phyloP scores from a whole-genome alignment of 2,113 vertebrate genomes.

The Martes martes region DNA sequence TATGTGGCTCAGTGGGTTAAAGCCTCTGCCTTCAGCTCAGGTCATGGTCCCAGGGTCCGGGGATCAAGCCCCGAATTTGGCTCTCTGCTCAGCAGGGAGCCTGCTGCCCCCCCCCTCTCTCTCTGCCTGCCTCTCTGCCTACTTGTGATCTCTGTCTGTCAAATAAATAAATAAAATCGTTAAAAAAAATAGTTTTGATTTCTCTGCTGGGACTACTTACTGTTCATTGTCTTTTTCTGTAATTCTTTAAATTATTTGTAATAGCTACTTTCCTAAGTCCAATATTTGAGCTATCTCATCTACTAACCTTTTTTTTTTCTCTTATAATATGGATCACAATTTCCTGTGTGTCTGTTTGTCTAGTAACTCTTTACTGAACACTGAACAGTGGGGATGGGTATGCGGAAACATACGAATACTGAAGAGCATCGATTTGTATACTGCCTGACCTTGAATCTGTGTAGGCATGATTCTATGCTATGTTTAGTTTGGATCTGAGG shows the following conservation, averaged over 20 bases:
- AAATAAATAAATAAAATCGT: too few species aligned
- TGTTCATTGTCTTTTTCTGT: background rate
- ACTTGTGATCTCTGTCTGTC: too few species aligned
- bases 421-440: background rate
- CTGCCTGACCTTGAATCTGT: background rate
- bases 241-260: background rate
- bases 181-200: background rate
- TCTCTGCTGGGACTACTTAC: background rate
- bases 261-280: background rate
- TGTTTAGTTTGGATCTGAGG: background rate
- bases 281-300: background rate
- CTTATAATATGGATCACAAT: background rate
- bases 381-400: background rate
- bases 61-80: too few species aligned
- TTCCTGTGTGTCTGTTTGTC: background rate
- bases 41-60: too few species aligned
- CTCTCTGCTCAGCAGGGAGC: too few species aligned
- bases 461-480: background rate
- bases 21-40: too few species aligned
- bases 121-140: too few species aligned
- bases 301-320: background rate
- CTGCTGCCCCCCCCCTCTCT: too few species aligned
- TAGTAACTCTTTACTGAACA: background rate
- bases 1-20: too few species aligned
- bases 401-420: background rate